Evolutionary conservation across 1,140 invertebrate genomes (phyloP).

Genomic region (Bombyx mandarina): DNA sequence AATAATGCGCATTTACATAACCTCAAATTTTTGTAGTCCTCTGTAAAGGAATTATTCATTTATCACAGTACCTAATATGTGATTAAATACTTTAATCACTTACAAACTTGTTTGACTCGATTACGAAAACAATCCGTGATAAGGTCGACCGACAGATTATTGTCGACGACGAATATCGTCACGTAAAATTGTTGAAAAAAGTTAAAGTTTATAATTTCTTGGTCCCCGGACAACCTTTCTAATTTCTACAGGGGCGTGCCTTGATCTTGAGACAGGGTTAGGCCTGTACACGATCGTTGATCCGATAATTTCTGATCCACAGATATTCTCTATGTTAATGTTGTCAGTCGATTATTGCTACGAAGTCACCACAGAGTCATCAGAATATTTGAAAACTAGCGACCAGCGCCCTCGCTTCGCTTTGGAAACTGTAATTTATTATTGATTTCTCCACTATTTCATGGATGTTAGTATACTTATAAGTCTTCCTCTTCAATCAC

Average conservation of each 20-base stretch:
- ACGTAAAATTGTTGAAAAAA: constrained; percentile 50
- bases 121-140: constrained; percentile 42
- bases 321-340: constrained; percentile 18
- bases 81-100: constrained; percentile 9
- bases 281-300: constrained; percentile 6
- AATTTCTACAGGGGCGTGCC: constrained; percentile 40
- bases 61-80: background rate
- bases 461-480: too few relatives aligned
- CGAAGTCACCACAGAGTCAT: too few relatives aligned
- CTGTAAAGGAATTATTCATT: background rate
- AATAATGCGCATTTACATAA: too few relatives aligned
- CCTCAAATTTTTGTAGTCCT: too few relatives aligned
- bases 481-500: too few relatives aligned
- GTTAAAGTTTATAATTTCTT: constrained; percentile 64
- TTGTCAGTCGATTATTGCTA: too few relatives aligned
- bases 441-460: too few relatives aligned
- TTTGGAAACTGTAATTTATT: too few relatives aligned
- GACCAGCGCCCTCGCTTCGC: too few relatives aligned
- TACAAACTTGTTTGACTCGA: constrained; percentile 32
- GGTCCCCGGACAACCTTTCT: constrained; percentile 48
- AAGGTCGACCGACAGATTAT: constrained; percentile 37
- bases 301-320: constrained; percentile 31
- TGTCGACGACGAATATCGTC: constrained; percentile 42
- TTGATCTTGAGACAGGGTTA: too few relatives aligned
- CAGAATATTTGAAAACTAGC: too few relatives aligned